A percentile compares a stretch with the other conserved stretches of the same genome.
Conservation (phyloP, 2,888 invertebrate species). For the Liopterus haemorrhoidalis region DNA sequence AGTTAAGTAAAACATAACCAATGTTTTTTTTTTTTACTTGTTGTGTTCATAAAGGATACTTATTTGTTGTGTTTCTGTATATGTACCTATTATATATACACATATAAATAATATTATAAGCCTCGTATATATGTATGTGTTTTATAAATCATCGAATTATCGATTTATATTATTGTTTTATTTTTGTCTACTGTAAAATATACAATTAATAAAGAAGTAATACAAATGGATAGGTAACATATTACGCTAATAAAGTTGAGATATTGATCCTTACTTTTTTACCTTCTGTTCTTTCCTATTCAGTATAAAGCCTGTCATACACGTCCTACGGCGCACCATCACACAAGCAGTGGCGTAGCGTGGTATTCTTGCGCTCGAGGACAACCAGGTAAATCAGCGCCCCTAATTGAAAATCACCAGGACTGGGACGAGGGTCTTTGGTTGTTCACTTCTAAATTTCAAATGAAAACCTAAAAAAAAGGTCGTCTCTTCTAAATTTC, state of each 20-base stretch:
- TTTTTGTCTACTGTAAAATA: slow-evolving; percentile 47
- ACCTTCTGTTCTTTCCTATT: not conserved
- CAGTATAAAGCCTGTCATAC: no score
- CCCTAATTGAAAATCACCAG: no score
- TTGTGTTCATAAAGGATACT: slow-evolving; percentile 46
- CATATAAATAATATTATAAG: slow-evolving; percentile 40
- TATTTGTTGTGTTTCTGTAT: slow-evolving; percentile 48
- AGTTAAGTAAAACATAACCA: slow-evolving; percentile 33
- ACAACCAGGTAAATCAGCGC: no score
- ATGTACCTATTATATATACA: slow-evolving; percentile 37
- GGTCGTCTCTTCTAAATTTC: no score
- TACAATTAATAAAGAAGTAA: slow-evolving; percentile 41
- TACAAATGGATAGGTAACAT: no score
- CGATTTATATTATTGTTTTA: slow-evolving; percentile 44
- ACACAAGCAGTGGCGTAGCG: no score
- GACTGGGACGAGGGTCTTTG: no score
- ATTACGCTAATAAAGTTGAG: no score
- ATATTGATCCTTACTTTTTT: not conserved
- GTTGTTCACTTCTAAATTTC: no score
- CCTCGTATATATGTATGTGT: slow-evolving; percentile 24
- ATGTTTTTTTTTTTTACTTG: slow-evolving; percentile 43
- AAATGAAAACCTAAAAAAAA: no score
- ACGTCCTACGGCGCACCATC: no score
- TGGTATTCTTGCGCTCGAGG: no score
- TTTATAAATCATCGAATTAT: slow-evolving; percentile 28